phyloP scores from a whole-genome alignment of 2,888 invertebrate genomes.

The Danaus chrysippus region DNA sequence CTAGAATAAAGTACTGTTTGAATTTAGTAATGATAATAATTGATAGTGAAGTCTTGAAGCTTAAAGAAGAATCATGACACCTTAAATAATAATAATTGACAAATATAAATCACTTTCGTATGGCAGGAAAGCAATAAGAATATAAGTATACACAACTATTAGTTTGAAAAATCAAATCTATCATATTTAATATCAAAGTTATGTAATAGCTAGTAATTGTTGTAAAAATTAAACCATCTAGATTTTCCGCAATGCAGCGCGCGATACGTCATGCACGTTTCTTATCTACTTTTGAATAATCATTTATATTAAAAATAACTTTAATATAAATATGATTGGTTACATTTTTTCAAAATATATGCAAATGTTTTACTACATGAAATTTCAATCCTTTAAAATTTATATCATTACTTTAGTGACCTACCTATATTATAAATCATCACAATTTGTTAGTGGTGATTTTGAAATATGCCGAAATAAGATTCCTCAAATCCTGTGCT shows the following conservation, averaged over 20 bases:
- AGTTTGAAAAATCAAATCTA: too few species aligned
- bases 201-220: not conserved
- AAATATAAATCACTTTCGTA: too few species aligned
- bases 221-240: not conserved
- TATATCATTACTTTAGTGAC: too few species aligned
- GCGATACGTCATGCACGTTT: slow-evolving; percentile 23
- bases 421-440: not conserved
- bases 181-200: too few species aligned
- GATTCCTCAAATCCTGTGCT: slow-evolving; percentile 34
- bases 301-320: not conserved
- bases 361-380: not conserved
- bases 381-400: too few species aligned
- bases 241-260: slow-evolving; percentile 32
- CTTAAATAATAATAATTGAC: too few species aligned
- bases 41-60: too few species aligned
- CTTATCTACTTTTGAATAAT: slow-evolving; percentile 6
- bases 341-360: not conserved
- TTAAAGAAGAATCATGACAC: too few species aligned
- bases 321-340: not conserved
- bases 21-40: too few species aligned
- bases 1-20: too few species aligned
- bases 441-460: slow-evolving; percentile 35
- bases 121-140: too few species aligned
- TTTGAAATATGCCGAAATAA: slow-evolving; percentile 55
- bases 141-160: too few species aligned